Conservation (phyloP, 2,113 vertebrate species). For the Holacanthus passer region DNA sequence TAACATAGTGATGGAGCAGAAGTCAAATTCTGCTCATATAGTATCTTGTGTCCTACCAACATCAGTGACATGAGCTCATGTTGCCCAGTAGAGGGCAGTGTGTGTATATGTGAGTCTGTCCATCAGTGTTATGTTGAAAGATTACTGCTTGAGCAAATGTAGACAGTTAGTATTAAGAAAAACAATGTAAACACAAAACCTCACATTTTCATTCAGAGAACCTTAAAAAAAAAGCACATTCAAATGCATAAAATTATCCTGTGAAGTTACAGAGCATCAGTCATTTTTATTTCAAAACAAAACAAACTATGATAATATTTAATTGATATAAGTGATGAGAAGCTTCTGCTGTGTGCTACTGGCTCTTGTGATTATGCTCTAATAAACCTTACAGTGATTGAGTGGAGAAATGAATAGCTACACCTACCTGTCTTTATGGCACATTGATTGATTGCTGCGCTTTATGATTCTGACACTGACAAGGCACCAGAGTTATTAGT, state of each 20-base stretch:
- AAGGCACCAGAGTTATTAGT: slow-evolving; percentile 3
- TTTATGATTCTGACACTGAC: not conserved
- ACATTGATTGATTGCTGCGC: not conserved
- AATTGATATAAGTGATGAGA: slow-evolving; percentile 35
- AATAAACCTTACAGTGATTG: not conserved
- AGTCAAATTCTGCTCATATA: not conserved
- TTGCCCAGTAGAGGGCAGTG: slow-evolving; percentile 75
- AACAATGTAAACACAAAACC: slow-evolving; percentile 43
- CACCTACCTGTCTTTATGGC: not conserved
- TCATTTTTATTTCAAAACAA: slow-evolving; percentile 20
- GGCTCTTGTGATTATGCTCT: slow-evolving; percentile 22
- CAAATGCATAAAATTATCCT: slow-evolving; percentile 44
- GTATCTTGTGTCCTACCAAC: not conserved
- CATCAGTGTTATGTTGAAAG: slow-evolving; percentile 11
- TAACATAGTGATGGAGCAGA: not conserved
- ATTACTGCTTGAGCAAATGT: not conserved
- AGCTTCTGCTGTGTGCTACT: slow-evolving; percentile 27
- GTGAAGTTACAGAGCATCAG: slow-evolving; percentile 38
- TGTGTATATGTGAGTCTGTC: slow-evolving; percentile 13
- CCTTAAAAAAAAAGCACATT: slow-evolving; percentile 44
- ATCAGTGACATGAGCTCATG: slow-evolving; percentile 3
- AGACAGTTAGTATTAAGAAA: slow-evolving; percentile 4
- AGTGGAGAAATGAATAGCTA: slow-evolving; percentile 2
- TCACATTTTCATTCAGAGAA: slow-evolving; percentile 58
- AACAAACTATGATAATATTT: slow-evolving; percentile 23